These are phyloP conservation scores for Leptodactylus fallax DNA, from an alignment of 2,797 vertebrate species.

Conservation along the genomic window DNA sequence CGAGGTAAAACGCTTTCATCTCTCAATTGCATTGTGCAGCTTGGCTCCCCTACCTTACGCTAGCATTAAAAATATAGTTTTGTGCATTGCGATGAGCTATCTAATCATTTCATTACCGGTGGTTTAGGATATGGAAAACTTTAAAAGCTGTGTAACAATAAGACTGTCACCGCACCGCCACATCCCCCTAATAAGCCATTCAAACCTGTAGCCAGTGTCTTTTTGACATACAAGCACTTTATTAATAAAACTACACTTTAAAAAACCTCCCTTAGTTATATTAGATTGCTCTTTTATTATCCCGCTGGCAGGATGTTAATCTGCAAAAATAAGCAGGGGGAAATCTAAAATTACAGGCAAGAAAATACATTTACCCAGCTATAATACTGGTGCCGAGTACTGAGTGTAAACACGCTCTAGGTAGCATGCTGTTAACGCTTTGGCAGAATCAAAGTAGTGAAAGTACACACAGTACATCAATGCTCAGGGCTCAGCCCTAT, in stretches of 20 bases:
- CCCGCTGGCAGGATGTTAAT: constrained; percentile 36
- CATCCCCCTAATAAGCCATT: constrained; percentile 49
- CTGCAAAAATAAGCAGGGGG: constrained; percentile 41
- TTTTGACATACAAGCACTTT: constrained; percentile 42
- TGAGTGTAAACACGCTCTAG: constrained; percentile 38
- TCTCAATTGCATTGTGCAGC: neutral
- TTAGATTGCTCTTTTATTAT: constrained; percentile 51
- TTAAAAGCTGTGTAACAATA: constrained; percentile 33
- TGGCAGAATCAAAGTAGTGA: constrained; percentile 49
- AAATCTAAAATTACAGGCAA: constrained; percentile 43
- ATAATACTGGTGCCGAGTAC: constrained; percentile 1
- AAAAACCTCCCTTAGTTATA: constrained; percentile 28
- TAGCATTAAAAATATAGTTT: constrained; percentile 17
- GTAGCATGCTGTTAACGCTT: constrained; percentile 43
- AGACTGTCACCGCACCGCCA: constrained; percentile 2
- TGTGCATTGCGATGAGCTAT: constrained; percentile 16
- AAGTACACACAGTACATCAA: constrained; percentile 41
- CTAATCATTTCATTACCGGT: constrained; percentile 32
- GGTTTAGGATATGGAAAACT: constrained; percentile 25
- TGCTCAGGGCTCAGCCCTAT: constrained; percentile 23
- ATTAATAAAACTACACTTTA: constrained; percentile 35
- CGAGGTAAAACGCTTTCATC: neutral
- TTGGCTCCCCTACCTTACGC: neutral
- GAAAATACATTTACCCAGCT: constrained; percentile 28
- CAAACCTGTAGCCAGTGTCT: constrained; percentile 32